Evolutionary conservation across 2,888 invertebrate species (phyloP), one percentile per base, ranked within the genome.

Genomic region (Ophion ventricosus): DNA sequence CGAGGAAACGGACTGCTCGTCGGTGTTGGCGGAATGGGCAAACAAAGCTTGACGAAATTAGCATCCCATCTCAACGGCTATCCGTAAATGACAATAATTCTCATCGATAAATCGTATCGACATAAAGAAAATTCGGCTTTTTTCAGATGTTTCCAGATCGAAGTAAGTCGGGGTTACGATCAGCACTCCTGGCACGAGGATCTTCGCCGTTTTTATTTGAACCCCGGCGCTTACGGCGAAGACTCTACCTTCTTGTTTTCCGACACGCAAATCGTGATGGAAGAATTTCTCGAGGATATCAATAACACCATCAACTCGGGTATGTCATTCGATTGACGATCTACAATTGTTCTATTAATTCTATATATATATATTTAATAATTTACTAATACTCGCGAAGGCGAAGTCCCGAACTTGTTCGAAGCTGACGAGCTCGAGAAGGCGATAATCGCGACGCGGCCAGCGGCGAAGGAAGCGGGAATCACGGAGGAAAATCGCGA

Each of bases 231-330:
- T 4, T 92, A 94, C 23, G 95, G 96, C 87, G 95, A 96, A 83
- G 96, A 97, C 82, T 96, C 97, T 0, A 97, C 97, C 0, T 98
- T 98, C 91, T 95, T 98, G 0, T 97, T 98, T 92, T 97, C 97
- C 2, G 98, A 98, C 91, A 97, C 97, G 0, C 98, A 98, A 94
- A 98, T 98, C 88, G 96, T 97, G 0, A 96, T 96, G 82, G 98
- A 98, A 91, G 98, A 97, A 91, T 98, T 98, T 92, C 94, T 98
- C 0, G 98, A 98, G 92, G 98, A 98, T 89, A 97, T 98, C 70
- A 98, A 98, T 91, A 98, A 98, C 90, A 97, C 98, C 91, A 94
- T 98, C 0, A 98, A 98, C 93, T 98, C 98, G 11, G 98, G 97
- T 95, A 90, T 74, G 1, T 7, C 7, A 35, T 35, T 61, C 63